Conservation (phyloP, 2,888 invertebrate genomes). For the Liopterus haemorrhoidalis region DNA sequence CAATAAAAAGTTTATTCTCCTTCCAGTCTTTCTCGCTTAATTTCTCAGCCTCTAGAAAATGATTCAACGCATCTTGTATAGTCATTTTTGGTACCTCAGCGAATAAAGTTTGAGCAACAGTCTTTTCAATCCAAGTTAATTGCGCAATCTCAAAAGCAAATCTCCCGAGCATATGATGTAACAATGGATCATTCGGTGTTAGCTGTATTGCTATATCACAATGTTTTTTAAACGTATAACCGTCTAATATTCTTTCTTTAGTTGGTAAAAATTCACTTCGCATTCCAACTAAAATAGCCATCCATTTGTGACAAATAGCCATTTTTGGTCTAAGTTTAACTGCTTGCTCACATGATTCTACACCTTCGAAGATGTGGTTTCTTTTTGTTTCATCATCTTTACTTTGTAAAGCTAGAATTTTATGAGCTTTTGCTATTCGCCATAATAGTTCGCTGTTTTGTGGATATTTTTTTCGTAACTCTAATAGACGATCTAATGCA, state of each 20-base stretch:
- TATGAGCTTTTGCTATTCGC: slow-evolving; percentile 42
- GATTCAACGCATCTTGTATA: slow-evolving; percentile 55
- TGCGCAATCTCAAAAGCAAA: slow-evolving; percentile 59
- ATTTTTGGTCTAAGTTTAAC: slow-evolving; percentile 48
- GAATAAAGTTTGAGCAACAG: slow-evolving; percentile 58
- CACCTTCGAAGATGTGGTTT: slow-evolving; percentile 45
- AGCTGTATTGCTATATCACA: slow-evolving; percentile 58
- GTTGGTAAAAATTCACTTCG: slow-evolving; percentile 54
- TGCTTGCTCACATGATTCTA: slow-evolving; percentile 52
- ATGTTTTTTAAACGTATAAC: slow-evolving; percentile 61
- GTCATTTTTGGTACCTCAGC: slow-evolving; percentile 58
- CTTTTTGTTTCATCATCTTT: slow-evolving; percentile 32
- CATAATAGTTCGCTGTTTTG: slow-evolving; percentile 39
- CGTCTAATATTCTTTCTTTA: slow-evolving; percentile 61
- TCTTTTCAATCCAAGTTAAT: slow-evolving; percentile 53
- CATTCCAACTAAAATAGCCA: slow-evolving; percentile 61
- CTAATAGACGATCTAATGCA: slow-evolving; percentile 35
- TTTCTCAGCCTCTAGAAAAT: slow-evolving; percentile 52
- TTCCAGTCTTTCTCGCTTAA: slow-evolving; percentile 50
- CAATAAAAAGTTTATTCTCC: slow-evolving; percentile 53
- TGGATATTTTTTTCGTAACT: slow-evolving; percentile 38
- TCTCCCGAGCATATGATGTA: slow-evolving; percentile 64
- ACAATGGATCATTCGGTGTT: slow-evolving; percentile 54
- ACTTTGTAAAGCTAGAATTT: slow-evolving; percentile 35
- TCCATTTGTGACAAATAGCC: slow-evolving; percentile 66